A percentile compares a stretch with the other conserved stretches of the same genome.
Conservation (phyloP, 2,797 vertebrate genomes). For the Orientallactaga sibirica region DNA sequence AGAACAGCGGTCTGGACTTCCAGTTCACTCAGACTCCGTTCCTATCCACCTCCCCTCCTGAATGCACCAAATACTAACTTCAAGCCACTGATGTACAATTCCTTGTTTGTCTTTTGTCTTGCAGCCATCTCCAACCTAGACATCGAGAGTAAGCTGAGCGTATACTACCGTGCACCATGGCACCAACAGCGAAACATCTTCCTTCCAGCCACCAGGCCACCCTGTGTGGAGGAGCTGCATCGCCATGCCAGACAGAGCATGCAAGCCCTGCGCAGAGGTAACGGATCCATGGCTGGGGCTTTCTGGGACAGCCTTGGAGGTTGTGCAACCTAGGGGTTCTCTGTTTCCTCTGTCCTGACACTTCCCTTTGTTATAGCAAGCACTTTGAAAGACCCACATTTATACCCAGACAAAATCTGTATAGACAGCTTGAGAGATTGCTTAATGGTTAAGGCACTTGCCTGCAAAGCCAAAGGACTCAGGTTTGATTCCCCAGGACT, state of each 20-base stretch:
- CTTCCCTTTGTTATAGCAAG: background rate
- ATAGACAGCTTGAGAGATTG: background rate
- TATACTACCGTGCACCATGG: constrained; percentile 94
- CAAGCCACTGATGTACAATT: background rate
- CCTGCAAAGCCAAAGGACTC: no score
- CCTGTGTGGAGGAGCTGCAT: constrained; percentile 96
- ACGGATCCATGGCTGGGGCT: background rate
- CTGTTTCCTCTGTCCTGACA: background rate
- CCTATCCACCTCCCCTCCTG: background rate
- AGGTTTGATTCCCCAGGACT: no score
- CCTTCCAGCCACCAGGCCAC: constrained; percentile 92
- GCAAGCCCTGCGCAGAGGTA: constrained; percentile 93
- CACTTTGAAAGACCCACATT: constrained; percentile 22
- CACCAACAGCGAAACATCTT: constrained; percentile 96
- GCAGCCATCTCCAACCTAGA: constrained; percentile 97
- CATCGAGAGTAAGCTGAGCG: constrained; percentile 95
- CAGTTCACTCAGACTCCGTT: background rate
- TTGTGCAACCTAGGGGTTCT: background rate
- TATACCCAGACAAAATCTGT: constrained; percentile 29
- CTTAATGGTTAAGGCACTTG: no score
- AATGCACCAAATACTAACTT: background rate
- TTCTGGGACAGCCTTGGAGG: background rate
- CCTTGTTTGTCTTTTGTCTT: constrained; percentile 63
- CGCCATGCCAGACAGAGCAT: constrained; percentile 93
- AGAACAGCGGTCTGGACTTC: background rate